These are phyloP conservation scores for Acipenser oxyrinchus DNA, from an alignment of 2,797 vertebrate genomes.

Conservation along the genomic window DNA sequence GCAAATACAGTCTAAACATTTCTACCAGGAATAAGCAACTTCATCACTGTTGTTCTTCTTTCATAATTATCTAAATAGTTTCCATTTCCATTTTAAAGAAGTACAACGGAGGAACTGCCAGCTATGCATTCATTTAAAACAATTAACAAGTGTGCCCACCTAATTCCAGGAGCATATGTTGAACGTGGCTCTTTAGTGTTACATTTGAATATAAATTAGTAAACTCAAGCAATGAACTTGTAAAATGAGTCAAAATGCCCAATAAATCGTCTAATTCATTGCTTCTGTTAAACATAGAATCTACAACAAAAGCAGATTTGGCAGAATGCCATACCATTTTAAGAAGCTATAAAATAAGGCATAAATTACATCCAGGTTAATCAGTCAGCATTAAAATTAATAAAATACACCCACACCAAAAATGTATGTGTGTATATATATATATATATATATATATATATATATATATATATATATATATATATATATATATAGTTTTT, in stretches of 20 bases:
- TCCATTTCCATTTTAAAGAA: constrained; percentile 17
- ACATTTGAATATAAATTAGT: constrained; percentile 13
- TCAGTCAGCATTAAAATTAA: no score
- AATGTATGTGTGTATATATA: no score
- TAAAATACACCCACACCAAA: no score
- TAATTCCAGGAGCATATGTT: constrained; percentile 52
- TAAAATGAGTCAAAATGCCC: constrained; percentile 36
- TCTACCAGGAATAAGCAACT: no score
- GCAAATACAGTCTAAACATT: not conserved
- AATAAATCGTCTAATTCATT: constrained; percentile 29
- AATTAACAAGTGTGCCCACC: constrained; percentile 25
- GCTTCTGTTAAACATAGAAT: constrained; percentile 22
- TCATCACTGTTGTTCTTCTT: no score
- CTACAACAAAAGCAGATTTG: constrained; percentile 23
- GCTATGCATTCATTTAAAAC: constrained; percentile 26
- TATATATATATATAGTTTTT: no score
- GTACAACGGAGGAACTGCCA: constrained; percentile 22
- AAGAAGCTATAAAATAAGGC: constrained; percentile 34
- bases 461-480: no score
- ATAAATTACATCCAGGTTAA: constrained; percentile 25
- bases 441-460: no score
- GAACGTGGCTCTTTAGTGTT: constrained; percentile 40
- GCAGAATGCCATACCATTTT: constrained; percentile 15
- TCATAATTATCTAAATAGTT: constrained; percentile 15
- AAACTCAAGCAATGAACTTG: constrained; percentile 27